Base-by-base conservation (phyloP, 2,888 invertebrate species). In the Pseudococcus jackbeardsleyi region DNA sequence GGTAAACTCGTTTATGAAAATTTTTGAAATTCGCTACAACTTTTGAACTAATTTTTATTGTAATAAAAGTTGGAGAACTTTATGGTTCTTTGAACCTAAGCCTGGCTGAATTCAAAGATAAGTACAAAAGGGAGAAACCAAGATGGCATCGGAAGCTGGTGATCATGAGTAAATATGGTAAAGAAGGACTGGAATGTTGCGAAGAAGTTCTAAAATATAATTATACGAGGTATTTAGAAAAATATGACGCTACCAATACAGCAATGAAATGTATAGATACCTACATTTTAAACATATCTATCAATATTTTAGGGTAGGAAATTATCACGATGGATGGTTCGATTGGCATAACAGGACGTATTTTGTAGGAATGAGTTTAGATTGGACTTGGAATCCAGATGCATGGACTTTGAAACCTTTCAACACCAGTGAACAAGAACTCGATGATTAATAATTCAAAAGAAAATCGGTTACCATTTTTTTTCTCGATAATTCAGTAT, bases 111-210 rank as follows among this genome's bases (percentile, higher is more conserved):
- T 72, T 72, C 39, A 26, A 33, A 11, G 72, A 72, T 7, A 72
- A 8, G 26, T 72, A 72, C 17, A 12, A 33, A 6, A 15, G 1
- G 17, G 72, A 72, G 33, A 72, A 72, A 72, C 72, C 72, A 72
- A 72, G 72, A 33, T 72, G 72, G 72, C 72, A 72, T 72, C 33
- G 72, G 72, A 72, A 72, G 17, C 17, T 72, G 17, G 72, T 72
- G 9, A 72, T 72, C 15, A 33, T 72, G 26, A 72, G 72, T 72
- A 72, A 72, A 72, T 39, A 33, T 33, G 72, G 72, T 12, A 33
- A 15, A 33, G 72, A 72, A 72, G 72, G 72, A 33, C 17, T 72
- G 15, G 72, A 12, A 33, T 72, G 72, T 72, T 72, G 72, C 72
- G 72, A 72, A 72, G 72, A 72, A 33, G 33, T 72, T 39, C 17